Evolutionary conservation across 2,113 vertebrate species (phyloP), one percentile per base, ranked within the genome.

Genomic region (Mobula hypostoma): DNA sequence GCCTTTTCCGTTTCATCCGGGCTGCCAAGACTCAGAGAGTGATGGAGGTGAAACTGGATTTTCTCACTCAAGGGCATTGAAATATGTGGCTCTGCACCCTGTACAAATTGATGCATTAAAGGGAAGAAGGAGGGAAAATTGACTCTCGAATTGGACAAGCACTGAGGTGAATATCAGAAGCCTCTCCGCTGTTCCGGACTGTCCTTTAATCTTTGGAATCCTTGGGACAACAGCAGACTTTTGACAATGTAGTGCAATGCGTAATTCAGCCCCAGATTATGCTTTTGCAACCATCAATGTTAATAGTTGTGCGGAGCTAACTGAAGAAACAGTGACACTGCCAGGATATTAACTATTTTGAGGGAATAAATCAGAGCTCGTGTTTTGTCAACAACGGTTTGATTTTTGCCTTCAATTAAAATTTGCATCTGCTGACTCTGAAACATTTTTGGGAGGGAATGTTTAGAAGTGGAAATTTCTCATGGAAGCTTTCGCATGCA

Each of bases 351-450:
- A 36, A 70, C 11, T 19, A 21, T 91, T 68, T 14, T 32, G n/a
- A 70, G 17, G 14, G 63, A 68, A 21, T 36, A 91, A 91, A 36
- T 48, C 1, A 7, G 40, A 83, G 40, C 17, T 32, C 2, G 2
- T 91, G n/a, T 19, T 91, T 92, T 92, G 36, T 92, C 61, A 92
- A 32, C 66, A 68, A 40, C 40, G 7, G 68, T 72, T 29, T 24
- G 19, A 92, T 92, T 72, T n/a, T 14, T 40, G 63, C n/a, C 40
- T 92, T 92, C 88, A 92, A 92, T 40, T n/a, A 32, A 36, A 92
- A 70, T 70, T 40, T 0, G 70, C 5, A 21, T 21, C 36, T 61
- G 56, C 83, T 61, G 83, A 87, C 58, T 61, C 21, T 56, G 58
- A 58, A 68, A 36, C 32, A 68, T 29, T 4, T 91, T 21, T 68